A percentile compares a stretch with the other conserved stretches of the same genome.
Conservation (phyloP, 1,140 invertebrate species). For the Drosophila cardini region DNA sequence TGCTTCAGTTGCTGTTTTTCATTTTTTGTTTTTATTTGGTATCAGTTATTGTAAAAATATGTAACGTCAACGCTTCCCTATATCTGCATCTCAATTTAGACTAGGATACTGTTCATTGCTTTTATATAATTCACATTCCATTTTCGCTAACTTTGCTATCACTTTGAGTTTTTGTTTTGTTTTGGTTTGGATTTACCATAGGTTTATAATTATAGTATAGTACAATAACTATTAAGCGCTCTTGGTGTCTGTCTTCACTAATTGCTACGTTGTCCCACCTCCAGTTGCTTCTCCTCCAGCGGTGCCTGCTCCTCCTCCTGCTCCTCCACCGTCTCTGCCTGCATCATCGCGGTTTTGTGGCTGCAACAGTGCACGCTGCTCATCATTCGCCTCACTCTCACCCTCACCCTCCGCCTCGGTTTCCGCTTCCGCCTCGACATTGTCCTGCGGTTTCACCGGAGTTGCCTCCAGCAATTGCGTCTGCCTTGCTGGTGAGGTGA, state of each 20-base stretch:
- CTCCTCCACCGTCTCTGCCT: neutral
- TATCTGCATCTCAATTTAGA: conserved; percentile 58
- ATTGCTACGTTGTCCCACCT: conserved; percentile 77
- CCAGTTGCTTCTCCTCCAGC: conserved; percentile 8
- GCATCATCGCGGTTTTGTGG: conserved; percentile 17
- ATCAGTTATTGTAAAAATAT: conserved; percentile 71
- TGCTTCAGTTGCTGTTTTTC: conserved; percentile 24
- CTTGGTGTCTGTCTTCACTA: conserved; percentile 63
- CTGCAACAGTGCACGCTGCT: conserved; percentile 59
- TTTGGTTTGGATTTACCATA: conserved; percentile 40
- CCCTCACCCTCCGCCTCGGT: conserved; percentile 53
- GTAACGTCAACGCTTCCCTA: conserved; percentile 54
- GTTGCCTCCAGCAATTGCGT: conserved; percentile 30
- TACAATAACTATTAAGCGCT: conserved; percentile 64
- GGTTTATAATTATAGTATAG: conserved; percentile 39
- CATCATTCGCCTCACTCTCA: conserved; percentile 60
- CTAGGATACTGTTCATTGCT: conserved; percentile 84
- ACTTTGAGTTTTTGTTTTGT: conserved; percentile 75
- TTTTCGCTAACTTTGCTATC: conserved; percentile 82
- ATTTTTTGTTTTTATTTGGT: conserved; percentile 14
- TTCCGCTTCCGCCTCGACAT: conserved; percentile 12
- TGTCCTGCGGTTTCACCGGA: conserved; percentile 31
- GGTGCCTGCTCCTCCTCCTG: neutral
- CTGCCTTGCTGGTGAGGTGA: conserved; percentile 73
- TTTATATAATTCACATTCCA: conserved; percentile 84